Percentiles rank a stretch among this genome's conserved stretches.
These are phyloP conservation scores for Bemisia tabaci DNA, from an alignment of 1,140 invertebrate genomes.

Conservation along the genomic window DNA sequence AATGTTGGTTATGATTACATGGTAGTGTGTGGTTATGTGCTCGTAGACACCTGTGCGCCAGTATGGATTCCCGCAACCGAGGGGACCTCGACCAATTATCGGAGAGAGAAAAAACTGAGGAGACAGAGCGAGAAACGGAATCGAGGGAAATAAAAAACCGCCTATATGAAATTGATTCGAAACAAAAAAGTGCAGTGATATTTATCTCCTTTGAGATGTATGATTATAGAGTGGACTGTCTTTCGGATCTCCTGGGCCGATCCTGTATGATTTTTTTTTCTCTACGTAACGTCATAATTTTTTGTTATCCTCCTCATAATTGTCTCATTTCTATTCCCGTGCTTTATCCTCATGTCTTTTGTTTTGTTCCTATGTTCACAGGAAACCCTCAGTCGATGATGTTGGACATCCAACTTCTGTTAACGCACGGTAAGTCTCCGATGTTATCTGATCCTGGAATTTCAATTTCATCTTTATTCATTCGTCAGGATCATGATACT, in stretches of 20 bases:
- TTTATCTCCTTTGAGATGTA: neutral
- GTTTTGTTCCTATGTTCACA: constrained; percentile 38
- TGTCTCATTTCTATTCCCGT: no score
- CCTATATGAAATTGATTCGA: neutral
- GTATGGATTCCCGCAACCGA: neutral
- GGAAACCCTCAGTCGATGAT: constrained; percentile 56
- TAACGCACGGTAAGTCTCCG: constrained; percentile 52
- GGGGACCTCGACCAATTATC: neutral
- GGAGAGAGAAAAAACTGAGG: neutral
- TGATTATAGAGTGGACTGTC: no score
- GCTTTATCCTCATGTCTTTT: no score
- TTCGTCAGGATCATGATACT: no score
- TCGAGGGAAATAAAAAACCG: neutral
- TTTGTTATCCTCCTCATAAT: no score
- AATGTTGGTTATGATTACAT: neutral
- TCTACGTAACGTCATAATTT: no score
- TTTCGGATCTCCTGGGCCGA: no score
- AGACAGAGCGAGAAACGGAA: neutral
- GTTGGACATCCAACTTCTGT: constrained; percentile 51
- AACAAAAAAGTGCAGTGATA: neutral
- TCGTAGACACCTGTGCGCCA: neutral
- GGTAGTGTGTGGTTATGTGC: neutral
- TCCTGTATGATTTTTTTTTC: no score
- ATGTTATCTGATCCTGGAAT: no score
- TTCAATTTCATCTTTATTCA: no score